Evolutionary conservation across 2,888 invertebrate genomes (phyloP).

Genomic region (Rutpela maculata): DNA sequence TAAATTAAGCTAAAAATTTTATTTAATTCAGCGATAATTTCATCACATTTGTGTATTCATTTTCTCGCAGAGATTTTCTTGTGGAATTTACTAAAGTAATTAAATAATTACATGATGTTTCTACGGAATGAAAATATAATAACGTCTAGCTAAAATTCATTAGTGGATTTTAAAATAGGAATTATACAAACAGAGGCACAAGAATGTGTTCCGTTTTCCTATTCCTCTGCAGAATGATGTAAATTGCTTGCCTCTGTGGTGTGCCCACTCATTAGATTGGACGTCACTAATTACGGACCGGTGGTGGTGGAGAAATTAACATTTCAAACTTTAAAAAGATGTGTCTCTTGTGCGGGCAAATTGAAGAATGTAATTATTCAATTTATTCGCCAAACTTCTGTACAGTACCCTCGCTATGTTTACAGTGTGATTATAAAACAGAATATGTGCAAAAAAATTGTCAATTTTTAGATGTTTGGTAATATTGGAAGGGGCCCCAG

Average conservation of each 20-base stretch:
- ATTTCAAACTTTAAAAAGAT: constrained; percentile 51
- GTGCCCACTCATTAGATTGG: constrained; percentile 64
- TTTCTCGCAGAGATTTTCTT: constrained; percentile 57
- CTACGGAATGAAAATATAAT: constrained; percentile 57
- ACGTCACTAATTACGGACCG: constrained; percentile 62
- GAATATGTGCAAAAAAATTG: no score
- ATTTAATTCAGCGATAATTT: constrained; percentile 49
- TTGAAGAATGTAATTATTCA: constrained; percentile 28
- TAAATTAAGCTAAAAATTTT: constrained; percentile 47
- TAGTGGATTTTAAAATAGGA: constrained; percentile 67
- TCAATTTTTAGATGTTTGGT: no score
- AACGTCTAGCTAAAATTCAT: constrained; percentile 65
- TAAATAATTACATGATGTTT: constrained; percentile 59
- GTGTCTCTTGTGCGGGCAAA: constrained; percentile 23
- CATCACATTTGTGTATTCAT: constrained; percentile 52
- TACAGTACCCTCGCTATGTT: no score
- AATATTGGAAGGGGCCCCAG: no score
- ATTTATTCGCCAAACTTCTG: constrained; percentile 1
- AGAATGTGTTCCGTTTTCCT: constrained; percentile 53
- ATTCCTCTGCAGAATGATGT: constrained; percentile 54
- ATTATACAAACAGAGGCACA: constrained; percentile 63
- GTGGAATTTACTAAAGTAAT: constrained; percentile 59
- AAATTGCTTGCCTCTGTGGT: constrained; percentile 60
- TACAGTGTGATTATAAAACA: no score
- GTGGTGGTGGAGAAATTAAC: constrained; percentile 52